A percentile compares a stretch with the other conserved stretches of the same genome.
Evolutionary conservation across 1,140 invertebrate genomes (phyloP).

Genomic region (Hormaphis cornu): DNA sequence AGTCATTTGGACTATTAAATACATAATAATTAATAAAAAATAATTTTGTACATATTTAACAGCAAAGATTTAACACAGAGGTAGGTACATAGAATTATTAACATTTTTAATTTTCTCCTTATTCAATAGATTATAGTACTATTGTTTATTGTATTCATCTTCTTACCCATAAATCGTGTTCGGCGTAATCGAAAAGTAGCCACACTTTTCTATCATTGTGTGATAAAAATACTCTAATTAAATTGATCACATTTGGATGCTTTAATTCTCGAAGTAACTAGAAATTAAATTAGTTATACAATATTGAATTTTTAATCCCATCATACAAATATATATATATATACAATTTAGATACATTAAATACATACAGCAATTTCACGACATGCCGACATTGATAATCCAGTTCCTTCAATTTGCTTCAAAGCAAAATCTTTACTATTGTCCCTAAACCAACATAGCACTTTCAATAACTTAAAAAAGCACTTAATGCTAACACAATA

Average conservation of each 20-base stretch:
- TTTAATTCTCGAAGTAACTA: conserved; percentile 93
- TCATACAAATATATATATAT: too few species aligned
- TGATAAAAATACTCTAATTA: conserved; percentile 95
- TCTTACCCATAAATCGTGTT: conserved; percentile 93
- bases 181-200: conserved; percentile 97
- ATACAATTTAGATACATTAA: neutral
- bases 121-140: too few species aligned
- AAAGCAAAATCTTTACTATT: conserved; percentile 84
- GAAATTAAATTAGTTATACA: conserved; percentile 40
- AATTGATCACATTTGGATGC: conserved; percentile 94
- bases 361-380: conserved; percentile 91
- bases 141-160: neutral
- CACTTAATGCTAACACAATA: neutral
- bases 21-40: too few species aligned
- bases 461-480: neutral
- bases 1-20: neutral
- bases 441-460: conserved; percentile 44
- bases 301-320: neutral
- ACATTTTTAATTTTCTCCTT: too few species aligned
- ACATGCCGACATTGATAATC: conserved; percentile 98
- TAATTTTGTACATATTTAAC: too few species aligned
- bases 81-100: neutral
- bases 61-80: too few species aligned
- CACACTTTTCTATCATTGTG: conserved; percentile 96
- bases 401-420: conserved; percentile 98